phyloP scores from a whole-genome alignment of 2,113 vertebrate genomes.

The Catharus bicknelli region DNA sequence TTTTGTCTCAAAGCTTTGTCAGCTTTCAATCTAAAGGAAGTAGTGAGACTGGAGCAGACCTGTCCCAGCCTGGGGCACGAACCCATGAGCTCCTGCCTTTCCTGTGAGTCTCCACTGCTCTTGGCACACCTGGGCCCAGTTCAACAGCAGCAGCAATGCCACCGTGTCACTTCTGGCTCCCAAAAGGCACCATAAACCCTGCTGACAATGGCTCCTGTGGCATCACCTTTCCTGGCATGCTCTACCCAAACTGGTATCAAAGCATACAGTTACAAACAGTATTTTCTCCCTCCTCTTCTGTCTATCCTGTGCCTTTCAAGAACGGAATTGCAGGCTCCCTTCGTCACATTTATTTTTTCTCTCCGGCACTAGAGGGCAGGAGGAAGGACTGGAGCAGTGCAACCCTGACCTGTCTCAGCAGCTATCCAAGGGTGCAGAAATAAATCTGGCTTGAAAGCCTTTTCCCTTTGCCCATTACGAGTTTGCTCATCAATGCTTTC shows the following conservation, averaged over 20 bases:
- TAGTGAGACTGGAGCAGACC: neutral
- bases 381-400: neutral
- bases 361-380: conserved; percentile 49
- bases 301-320: neutral
- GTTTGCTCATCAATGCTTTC: neutral
- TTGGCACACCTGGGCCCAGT: too few species aligned
- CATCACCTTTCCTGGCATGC: neutral
- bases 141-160: neutral
- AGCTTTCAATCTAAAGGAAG: neutral
- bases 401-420: neutral
- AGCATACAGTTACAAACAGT: accelerated
- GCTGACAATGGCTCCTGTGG: neutral
- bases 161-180: accelerated
- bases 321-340: neutral
- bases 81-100: neutral
- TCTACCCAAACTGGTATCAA: accelerated
- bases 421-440: neutral
- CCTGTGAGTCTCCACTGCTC: too few species aligned
- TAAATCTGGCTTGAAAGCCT: neutral
- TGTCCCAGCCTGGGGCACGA: accelerated
- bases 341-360: neutral
- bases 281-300: neutral
- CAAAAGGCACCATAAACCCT: neutral
- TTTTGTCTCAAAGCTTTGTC: neutral
- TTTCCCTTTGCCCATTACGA: neutral